Base-by-base conservation (phyloP, 2,888 invertebrate species). In the Altica lythri region DNA sequence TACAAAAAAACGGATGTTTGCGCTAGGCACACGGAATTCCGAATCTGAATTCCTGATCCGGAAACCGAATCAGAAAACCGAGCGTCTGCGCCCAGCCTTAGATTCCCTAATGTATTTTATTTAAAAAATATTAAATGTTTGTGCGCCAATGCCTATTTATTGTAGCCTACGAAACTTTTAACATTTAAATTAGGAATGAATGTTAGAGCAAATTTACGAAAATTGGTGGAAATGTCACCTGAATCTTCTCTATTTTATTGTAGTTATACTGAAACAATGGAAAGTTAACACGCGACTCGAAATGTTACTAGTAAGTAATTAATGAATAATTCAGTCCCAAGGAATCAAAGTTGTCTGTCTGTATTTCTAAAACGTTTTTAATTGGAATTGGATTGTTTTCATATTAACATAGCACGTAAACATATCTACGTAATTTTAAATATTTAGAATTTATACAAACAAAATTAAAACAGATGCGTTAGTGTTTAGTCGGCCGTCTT, bases 201-300 rank as follows among this genome's bases (percentile, higher is more conserved):
- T 18, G 38, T 19, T 40, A 19, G 30, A n/a, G 34, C 13, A 40
- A 46, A 53, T 43, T 48, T 43, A 32, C 37, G 35, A 34, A 19
- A 34, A 27, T 35, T 47, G 35, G 27, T 13, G 47, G 35, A 48
- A 53, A 53, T 48, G 48, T 53, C 53, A 53, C 48, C 48, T 35
- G 43, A 29, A 19, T 38, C 35, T 16, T 30, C 6, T 4, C 47
- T 16, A 30, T 48, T 53, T 29, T 34, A 19, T 37, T 16, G 30
- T 19, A 9, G 22, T 47, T 14, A 25, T 30, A n/a, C n/a, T n/a
- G n/a, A n/a, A 14, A 22, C 47, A 40, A 53, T 53, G 40, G 14
- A 47, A 42, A 40, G 14, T 40, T 42, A 32, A 47, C 53, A 53
- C 42, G 53, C 53, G 35, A 53, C 40, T 16, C 13, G 27, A 45